These are phyloP conservation scores for Gallinago media DNA, from an alignment of 2,113 vertebrate species.

Conservation along the genomic window DNA sequence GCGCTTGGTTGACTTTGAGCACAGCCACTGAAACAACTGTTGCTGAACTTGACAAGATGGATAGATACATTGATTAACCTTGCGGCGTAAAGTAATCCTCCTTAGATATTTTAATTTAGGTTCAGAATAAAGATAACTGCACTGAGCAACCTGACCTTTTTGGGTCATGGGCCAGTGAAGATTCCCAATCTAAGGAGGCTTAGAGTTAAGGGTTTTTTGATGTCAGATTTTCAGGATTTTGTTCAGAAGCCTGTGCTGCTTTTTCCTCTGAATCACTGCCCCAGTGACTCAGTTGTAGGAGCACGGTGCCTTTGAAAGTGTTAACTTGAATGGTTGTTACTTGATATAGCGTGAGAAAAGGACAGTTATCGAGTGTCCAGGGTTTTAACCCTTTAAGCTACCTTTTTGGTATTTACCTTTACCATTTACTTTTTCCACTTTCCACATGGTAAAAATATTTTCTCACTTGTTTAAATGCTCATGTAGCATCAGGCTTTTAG, in stretches of 20 bases:
- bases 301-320: background rate
- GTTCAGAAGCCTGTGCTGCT: background rate
- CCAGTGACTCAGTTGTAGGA: background rate
- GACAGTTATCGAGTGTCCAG: background rate
- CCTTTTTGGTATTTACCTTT: background rate
- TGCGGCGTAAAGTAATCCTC: background rate
- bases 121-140: background rate
- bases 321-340: background rate
- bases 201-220: background rate
- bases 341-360: background rate
- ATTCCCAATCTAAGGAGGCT: background rate
- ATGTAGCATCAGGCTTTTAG: background rate
- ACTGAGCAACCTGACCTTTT: background rate
- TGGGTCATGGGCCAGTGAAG: background rate
- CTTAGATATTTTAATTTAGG: background rate
- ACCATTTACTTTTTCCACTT: background rate
- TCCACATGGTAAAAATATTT: background rate
- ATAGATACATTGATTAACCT: slow-evolving; percentile 57
- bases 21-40: background rate
- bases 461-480: background rate
- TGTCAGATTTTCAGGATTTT: background rate
- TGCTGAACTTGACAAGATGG: slow-evolving; percentile 4
- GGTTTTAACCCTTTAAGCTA: background rate
- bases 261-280: background rate
- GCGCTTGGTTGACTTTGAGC: background rate